phyloP scores from a whole-genome alignment of 2,888 invertebrate species.

The Caenorhabditis parvicauda region DNA sequence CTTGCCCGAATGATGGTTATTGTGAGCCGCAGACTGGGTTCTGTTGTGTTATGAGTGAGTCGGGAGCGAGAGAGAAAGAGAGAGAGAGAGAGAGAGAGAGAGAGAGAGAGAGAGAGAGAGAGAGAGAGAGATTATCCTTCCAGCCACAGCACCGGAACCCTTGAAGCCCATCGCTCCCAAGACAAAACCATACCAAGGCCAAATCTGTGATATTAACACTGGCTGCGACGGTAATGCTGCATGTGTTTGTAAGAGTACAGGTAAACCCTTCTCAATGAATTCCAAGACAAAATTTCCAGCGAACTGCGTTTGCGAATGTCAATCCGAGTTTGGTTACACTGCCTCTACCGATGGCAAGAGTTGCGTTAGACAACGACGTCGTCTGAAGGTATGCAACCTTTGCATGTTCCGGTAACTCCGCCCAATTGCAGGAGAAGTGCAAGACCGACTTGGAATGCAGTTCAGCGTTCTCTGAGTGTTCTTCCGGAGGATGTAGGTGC shows the following conservation, averaged over 20 bases:
- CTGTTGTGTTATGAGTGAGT: too few species aligned
- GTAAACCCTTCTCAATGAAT: too few species aligned
- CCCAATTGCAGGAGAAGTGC: conserved; percentile 51
- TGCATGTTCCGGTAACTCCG: not conserved
- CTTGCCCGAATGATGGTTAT: conserved; percentile 42
- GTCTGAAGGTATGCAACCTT: conserved; percentile 46
- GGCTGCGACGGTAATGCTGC: conserved; percentile 50
- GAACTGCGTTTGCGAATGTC: conserved; percentile 48
- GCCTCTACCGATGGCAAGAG: conserved; percentile 40
- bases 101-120: too few species aligned
- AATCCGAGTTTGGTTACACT: conserved; percentile 51
- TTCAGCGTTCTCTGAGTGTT: conserved; percentile 57
- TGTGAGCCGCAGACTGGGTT: conserved; percentile 52
- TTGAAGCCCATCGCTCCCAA: not conserved
- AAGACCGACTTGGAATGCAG: conserved; percentile 56
- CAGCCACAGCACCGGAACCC: not conserved
- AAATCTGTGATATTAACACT: conserved; percentile 14
- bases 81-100: not conserved
- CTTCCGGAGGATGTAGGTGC: conserved; percentile 55
- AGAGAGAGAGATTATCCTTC: too few species aligned
- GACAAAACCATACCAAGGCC: conserved; percentile 25
- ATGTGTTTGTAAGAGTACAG: conserved; percentile 39
- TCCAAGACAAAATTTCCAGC: too few species aligned
- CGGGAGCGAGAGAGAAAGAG: conserved; percentile 4
- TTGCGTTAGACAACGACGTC: conserved; percentile 46